Conservation (phyloP, 2,113 vertebrate genomes). For the Oplegnathus fasciatus region DNA sequence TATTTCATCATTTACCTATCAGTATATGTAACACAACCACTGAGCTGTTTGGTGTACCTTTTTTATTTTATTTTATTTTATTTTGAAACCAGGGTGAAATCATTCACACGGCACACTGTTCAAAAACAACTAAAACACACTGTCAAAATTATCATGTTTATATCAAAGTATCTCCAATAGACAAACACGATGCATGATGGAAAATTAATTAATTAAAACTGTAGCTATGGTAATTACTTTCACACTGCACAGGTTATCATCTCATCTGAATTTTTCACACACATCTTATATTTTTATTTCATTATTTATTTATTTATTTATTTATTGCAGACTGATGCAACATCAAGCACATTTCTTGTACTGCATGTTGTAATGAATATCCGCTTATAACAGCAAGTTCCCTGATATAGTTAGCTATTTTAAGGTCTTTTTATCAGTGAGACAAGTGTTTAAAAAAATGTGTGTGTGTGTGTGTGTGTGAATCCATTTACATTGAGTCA, state of each 20-base stretch:
- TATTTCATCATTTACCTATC: constrained; percentile 78
- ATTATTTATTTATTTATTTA: no score
- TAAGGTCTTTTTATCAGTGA: background rate
- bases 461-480: background rate
- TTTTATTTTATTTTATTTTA: constrained; percentile 39
- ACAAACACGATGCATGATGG: constrained; percentile 36
- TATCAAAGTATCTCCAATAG: constrained; percentile 16
- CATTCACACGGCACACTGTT: constrained; percentile 42
- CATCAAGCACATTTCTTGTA: constrained; percentile 32
- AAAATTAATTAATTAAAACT: constrained; percentile 46
- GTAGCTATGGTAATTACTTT: constrained; percentile 41
- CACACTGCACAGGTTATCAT: constrained; percentile 40
- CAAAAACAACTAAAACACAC: constrained; percentile 24
- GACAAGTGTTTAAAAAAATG: background rate
- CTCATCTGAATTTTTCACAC: constrained; percentile 31
- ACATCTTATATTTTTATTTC: constrained; percentile 26
- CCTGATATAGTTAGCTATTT: constrained; percentile 9
- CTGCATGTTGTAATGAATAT: constrained; percentile 21
- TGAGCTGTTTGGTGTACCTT: constrained; percentile 40
- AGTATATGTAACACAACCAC: constrained; percentile 63
- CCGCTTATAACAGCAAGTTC: background rate
- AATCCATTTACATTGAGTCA: background rate
- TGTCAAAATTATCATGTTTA: constrained; percentile 26
- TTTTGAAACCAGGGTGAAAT: constrained; percentile 64
- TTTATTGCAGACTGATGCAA: constrained; percentile 69